phyloP scores from a whole-genome alignment of 1,140 invertebrate species.

The Drosophila funebris region DNA sequence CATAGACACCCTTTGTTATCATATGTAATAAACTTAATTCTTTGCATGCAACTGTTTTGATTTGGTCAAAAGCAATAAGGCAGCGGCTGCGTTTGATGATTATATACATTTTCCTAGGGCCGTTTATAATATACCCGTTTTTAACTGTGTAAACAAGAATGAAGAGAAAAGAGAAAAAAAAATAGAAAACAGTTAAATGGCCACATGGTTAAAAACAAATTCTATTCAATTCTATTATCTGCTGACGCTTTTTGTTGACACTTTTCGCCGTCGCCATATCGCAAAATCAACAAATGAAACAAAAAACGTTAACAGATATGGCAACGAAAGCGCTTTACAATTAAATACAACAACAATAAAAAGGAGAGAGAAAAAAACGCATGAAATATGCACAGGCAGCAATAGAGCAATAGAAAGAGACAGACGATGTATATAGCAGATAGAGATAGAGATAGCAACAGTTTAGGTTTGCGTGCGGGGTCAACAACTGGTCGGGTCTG shows the following conservation, averaged over 20 bases:
- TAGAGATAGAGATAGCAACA: conserved; percentile 20
- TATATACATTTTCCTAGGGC: neutral
- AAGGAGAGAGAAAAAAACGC: conserved; percentile 34
- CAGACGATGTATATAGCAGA: neutral
- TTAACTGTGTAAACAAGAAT: conserved; percentile 25
- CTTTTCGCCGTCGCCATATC: conserved; percentile 51
- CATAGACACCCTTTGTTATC: too few relatives aligned
- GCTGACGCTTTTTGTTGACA: conserved; percentile 58
- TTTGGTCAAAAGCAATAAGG: neutral
- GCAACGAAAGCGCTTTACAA: conserved; percentile 54
- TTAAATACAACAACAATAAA: conserved; percentile 25
- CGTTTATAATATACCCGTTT: conserved; percentile 7
- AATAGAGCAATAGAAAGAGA: neutral
- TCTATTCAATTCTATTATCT: conserved; percentile 71
- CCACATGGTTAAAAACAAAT: conserved; percentile 39
- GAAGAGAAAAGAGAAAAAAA: neutral
- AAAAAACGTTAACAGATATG: conserved; percentile 41
- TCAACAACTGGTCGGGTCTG: conserved; percentile 57
- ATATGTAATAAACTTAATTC: neutral
- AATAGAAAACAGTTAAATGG: conserved; percentile 59
- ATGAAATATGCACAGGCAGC: conserved; percentile 60
- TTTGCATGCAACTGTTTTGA: neutral
- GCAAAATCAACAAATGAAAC: conserved; percentile 61
- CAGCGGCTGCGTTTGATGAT: conserved; percentile 1
- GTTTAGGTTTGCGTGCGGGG: conserved; percentile 61